These are phyloP conservation scores for Heliconius sara DNA, from an alignment of 2,888 invertebrate genomes.

Conservation along the genomic window DNA sequence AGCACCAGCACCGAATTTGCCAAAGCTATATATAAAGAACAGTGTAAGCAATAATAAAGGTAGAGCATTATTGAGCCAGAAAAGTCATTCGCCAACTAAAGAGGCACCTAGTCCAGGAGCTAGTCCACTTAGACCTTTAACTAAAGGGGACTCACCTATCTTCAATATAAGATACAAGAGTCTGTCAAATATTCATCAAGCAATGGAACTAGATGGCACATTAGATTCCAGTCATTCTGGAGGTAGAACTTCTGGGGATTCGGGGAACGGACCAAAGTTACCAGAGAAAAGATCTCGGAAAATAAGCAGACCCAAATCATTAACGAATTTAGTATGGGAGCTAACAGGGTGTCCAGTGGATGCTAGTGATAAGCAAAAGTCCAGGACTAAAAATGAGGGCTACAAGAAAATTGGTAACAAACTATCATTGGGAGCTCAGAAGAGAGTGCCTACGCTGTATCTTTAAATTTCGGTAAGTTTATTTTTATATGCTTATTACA, in stretches of 20 bases:
- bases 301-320: slow-evolving; percentile 91
- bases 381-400: slow-evolving; percentile 79
- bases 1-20: slow-evolving; percentile 83
- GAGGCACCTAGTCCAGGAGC: slow-evolving; percentile 86
- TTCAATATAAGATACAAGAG: slow-evolving; percentile 90
- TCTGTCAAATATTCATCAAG: slow-evolving; percentile 88
- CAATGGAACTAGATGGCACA: slow-evolving; percentile 91
- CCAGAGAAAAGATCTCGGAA: slow-evolving; percentile 92
- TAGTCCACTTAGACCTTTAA: slow-evolving; percentile 80
- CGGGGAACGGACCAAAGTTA: slow-evolving; percentile 89
- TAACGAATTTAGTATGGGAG: slow-evolving; percentile 95
- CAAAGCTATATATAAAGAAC: slow-evolving; percentile 92
- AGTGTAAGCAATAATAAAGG: slow-evolving; percentile 86
- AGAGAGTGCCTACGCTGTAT: slow-evolving; percentile 84
- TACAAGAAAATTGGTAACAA: slow-evolving; percentile 82
- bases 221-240: slow-evolving; percentile 95
- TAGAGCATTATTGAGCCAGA: slow-evolving; percentile 87
- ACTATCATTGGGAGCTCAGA: slow-evolving; percentile 80
- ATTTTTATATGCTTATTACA: no score
- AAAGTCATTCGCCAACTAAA: slow-evolving; percentile 89
- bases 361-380: slow-evolving; percentile 76
- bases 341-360: slow-evolving; percentile 80
- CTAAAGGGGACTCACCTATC: slow-evolving; percentile 89
- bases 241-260: slow-evolving; percentile 93
- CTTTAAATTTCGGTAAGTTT: slow-evolving; percentile 75